phyloP scores from a whole-genome alignment of 2,888 invertebrate species.

The Netelia virgata region DNA sequence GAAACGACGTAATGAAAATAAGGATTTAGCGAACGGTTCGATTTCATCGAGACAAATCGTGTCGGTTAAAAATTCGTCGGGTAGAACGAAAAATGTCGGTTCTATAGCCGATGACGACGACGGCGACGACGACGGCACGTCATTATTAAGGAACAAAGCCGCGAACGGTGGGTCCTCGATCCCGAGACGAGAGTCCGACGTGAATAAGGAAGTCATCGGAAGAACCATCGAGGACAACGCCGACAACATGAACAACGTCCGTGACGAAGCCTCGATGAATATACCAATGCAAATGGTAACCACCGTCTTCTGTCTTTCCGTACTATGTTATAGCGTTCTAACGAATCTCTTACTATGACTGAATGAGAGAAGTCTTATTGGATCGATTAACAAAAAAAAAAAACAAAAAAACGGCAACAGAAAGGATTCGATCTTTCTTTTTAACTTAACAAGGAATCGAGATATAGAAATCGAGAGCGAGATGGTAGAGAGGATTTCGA shows the following conservation, averaged over 20 bases:
- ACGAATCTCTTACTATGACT: conserved; percentile 83
- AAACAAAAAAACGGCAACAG: conserved; percentile 14
- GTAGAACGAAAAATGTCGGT: conserved; percentile 31
- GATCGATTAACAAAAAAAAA: conserved; percentile 45
- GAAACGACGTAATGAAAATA: neutral
- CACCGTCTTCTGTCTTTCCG: conserved; percentile 84
- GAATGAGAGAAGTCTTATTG: conserved; percentile 62
- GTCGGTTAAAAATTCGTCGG: conserved; percentile 45
- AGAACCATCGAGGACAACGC: conserved; percentile 58
- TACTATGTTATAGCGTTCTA: conserved; percentile 84
- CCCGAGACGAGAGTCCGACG: conserved; percentile 74
- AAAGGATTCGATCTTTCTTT: conserved; percentile 6
- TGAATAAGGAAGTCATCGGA: conserved; percentile 74
- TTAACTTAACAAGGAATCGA: conserved; percentile 10
- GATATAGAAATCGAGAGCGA: conserved; percentile 50
- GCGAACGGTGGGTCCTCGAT: conserved; percentile 76
- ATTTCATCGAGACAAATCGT: conserved; percentile 29
- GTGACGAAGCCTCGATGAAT: conserved; percentile 79
- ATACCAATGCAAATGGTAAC: conserved; percentile 84
- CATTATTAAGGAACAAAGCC: conserved; percentile 69
- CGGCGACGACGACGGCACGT: conserved; percentile 62
- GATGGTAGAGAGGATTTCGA: conserved; percentile 43
- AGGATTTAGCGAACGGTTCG: conserved; percentile 50
- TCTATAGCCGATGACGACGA: conserved; percentile 61
- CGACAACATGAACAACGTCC: conserved; percentile 75